Conservation (phyloP, 2,113 vertebrate species). For the Planiliza haematocheilus region DNA sequence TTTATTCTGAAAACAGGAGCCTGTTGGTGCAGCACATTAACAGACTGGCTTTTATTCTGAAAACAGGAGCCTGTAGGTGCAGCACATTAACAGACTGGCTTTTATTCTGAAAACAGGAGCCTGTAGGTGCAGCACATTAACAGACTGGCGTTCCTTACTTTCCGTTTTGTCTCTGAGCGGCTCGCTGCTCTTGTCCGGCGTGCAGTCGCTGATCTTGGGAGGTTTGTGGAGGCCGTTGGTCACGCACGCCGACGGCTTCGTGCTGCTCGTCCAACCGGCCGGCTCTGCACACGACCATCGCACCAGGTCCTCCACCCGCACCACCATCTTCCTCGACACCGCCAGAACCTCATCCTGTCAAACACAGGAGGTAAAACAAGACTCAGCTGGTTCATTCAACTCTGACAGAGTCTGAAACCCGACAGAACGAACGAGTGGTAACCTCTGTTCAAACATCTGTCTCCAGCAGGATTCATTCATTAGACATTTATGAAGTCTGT, state of each 20-base stretch:
- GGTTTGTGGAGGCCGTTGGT: conserved; percentile 43
- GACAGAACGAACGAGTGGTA: no score
- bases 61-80: no score
- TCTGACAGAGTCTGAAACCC: no score
- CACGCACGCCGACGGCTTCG: neutral
- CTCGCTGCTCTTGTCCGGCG: neutral
- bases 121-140: neutral
- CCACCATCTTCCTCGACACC: conserved; percentile 84
- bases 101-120: no score
- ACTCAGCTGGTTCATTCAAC: no score
- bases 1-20: no score
- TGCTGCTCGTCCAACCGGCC: conserved; percentile 58
- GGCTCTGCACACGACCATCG: conserved; percentile 80
- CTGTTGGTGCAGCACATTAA: no score
- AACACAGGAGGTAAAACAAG: neutral
- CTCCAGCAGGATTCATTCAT: no score
- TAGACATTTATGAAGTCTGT: no score
- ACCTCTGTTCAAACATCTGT: no score
- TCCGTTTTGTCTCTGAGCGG: conserved; percentile 37
- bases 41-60: no score
- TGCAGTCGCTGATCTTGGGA: conserved; percentile 16
- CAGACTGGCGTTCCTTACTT: conserved; percentile 35
- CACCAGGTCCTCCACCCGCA: conserved; percentile 84
- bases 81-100: no score
- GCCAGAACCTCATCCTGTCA: conserved; percentile 85